Base-by-base conservation (phyloP, 1,140 invertebrate genomes). In the Papilio helenus region DNA sequence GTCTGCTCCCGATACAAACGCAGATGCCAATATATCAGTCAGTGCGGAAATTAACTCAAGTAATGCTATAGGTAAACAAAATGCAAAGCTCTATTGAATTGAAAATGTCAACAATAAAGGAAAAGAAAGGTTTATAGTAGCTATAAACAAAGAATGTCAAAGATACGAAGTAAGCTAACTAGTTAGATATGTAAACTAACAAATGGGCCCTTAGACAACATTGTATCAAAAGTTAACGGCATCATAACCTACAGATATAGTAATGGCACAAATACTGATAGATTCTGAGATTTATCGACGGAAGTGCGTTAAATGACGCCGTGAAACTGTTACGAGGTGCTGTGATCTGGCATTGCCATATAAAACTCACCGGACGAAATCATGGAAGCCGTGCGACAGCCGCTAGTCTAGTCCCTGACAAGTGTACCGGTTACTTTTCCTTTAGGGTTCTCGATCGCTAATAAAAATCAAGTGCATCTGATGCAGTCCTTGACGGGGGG, bases 401-500 rank as follows among this genome's bases (percentile, higher is more conserved):
- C 12, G 44, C 72, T 79, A 74, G 58, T 78, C 51, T 55, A 55
- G 51, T 49, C 51, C 4, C 51, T 55, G 79, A 79, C 81, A 76
- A 82, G 81, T 79, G 80, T 79, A 83, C 79, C 80, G 80, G 81
- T 82, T 83, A 85, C 81, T 84, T 87, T 87, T 85, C 84, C 79
- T 80, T 80, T 81, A 79, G 79, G 83, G 80, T 58, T 76, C 81
- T 44, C 51, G 55, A 49, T 77, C 51, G 68, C 68, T 46, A 61
- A 12, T 77, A 34, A 80, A 51, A 26, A 76, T 61, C 73, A 76
- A 80, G 78, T 83, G 83, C 85, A 84, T 79, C 80, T 78, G 82
- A 72, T 86, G 85, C 89, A 89, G 88, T 90, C 91, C 90, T 91
- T 90, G 88, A 84, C 83, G 85, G 79, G 79, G 84, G 86, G 87